Percentiles rank a stretch among this genome's conserved stretches.
Conservation (phyloP, 2,113 vertebrate genomes). For the Poecilia latipinna region DNA sequence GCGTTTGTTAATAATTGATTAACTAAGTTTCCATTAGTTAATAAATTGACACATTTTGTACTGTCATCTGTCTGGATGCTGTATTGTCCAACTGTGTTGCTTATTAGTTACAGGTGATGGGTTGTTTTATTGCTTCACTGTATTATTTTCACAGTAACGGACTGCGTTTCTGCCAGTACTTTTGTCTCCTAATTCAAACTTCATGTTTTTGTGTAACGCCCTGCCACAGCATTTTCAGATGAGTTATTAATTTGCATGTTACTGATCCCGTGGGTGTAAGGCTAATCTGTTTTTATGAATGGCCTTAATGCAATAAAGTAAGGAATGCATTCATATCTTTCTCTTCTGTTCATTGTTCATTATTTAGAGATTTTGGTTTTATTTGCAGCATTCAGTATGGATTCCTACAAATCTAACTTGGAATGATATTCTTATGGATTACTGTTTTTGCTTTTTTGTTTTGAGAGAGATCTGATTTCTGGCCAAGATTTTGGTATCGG, state of each 20-base stretch:
- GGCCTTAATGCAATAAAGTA: constrained; percentile 69
- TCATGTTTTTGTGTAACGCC: background rate
- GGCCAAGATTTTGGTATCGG: too few species aligned
- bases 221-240: constrained; percentile 23
- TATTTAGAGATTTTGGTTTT: background rate
- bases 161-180: constrained; percentile 9
- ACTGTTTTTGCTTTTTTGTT: background rate
- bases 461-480: background rate
- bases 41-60: background rate
- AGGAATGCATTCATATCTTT: constrained; percentile 10
- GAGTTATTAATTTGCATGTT: background rate
- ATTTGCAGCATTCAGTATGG: background rate
- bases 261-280: constrained; percentile 51
- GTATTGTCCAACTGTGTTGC: constrained; percentile 18
- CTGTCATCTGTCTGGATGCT: constrained; percentile 10
- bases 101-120: constrained; percentile 53
- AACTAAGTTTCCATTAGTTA: background rate
- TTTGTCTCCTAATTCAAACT: constrained; percentile 12
- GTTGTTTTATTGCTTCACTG: constrained; percentile 25
- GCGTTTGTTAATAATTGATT: too few species aligned
- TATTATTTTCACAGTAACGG: constrained; percentile 24
- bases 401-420: background rate
- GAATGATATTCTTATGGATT: background rate
- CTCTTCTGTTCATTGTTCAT: background rate
- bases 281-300: constrained; percentile 54